Evolutionary conservation across 1,140 invertebrate species (phyloP).

Genomic region (Galleria mellonella): DNA sequence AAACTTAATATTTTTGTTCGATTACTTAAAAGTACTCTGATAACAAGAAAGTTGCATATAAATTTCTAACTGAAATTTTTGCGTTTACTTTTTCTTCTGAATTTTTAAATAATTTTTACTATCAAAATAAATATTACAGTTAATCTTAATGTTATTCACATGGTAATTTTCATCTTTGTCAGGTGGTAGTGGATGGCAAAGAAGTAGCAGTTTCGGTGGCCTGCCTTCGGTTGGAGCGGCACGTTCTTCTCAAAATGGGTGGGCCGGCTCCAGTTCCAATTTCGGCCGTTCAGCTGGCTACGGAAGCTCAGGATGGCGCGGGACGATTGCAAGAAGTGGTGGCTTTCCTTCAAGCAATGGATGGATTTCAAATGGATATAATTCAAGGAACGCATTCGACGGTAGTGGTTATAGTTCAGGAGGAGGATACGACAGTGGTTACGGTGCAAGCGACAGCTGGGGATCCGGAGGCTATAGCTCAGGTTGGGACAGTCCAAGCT

Average conservation of each 20-base stretch:
- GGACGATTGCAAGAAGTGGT: not conserved
- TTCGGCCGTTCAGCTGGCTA: conserved; percentile 2
- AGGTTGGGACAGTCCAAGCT: not conserved
- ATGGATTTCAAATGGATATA: not conserved
- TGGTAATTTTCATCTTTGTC: not conserved
- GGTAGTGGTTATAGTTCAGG: not conserved
- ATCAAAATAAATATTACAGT: too few relatives aligned
- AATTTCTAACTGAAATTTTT: too few relatives aligned
- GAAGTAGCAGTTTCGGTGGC: conserved; percentile 4
- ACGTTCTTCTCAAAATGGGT: conserved; percentile 5
- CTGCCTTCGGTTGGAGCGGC: conserved; percentile 4
- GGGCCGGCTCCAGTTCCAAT: conserved; percentile 4
- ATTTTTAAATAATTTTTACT: too few relatives aligned
- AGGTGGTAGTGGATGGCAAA: conserved; percentile 14
- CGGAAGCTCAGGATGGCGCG: conserved; percentile 4
- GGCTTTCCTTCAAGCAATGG: not conserved
- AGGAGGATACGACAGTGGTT: not conserved
- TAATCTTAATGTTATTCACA: too few relatives aligned
- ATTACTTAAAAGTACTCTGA: too few relatives aligned
- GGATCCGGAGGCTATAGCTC: not conserved
- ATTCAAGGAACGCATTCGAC: too few relatives aligned
- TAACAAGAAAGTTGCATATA: too few relatives aligned
- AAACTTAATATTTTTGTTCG: too few relatives aligned
- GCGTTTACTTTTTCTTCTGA: too few relatives aligned
- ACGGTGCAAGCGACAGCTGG: not conserved